Conservation (phyloP, 2,888 invertebrate genomes). For the Chrysina gloriosa region DNA sequence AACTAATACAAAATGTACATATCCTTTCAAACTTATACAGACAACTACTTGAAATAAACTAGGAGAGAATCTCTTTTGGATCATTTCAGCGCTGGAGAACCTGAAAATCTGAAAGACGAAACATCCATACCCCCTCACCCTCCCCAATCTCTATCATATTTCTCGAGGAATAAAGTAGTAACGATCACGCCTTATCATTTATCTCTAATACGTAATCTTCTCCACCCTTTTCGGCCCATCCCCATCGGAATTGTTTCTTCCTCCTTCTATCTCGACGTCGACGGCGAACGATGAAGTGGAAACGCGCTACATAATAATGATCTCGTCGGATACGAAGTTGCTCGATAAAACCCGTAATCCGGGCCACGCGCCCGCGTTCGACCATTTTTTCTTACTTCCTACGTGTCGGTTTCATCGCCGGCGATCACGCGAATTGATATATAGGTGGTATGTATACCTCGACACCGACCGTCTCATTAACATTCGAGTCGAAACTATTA, state of each 20-base stretch:
- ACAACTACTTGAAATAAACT: too few species aligned
- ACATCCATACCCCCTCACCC: too few species aligned
- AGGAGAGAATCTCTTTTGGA: too few species aligned
- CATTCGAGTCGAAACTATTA: not conserved
- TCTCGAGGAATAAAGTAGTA: too few species aligned
- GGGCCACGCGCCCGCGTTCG: not conserved
- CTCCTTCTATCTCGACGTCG: not conserved
- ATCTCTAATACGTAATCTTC: too few species aligned
- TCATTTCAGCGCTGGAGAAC: too few species aligned
- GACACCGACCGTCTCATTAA: conserved; percentile 1
- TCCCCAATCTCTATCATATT: too few species aligned
- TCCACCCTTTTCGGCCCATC: not conserved
- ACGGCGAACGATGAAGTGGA: not conserved
- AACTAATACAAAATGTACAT: too few species aligned
- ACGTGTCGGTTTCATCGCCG: conserved; percentile 5
- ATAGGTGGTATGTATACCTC: not conserved
- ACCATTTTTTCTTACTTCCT: conserved; percentile 14
- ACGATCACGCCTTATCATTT: too few species aligned
- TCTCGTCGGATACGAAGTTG: not conserved
- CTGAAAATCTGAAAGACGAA: too few species aligned
- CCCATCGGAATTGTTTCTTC: not conserved
- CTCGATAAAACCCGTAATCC: not conserved
- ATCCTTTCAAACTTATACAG: too few species aligned
- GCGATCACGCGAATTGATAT: conserved; percentile 15
- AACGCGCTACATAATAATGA: not conserved